A percentile compares a stretch with the other conserved stretches of the same genome.
phyloP scores from a whole-genome alignment of 2,888 invertebrate species.

The Poecilobothrus nobilitatus region DNA sequence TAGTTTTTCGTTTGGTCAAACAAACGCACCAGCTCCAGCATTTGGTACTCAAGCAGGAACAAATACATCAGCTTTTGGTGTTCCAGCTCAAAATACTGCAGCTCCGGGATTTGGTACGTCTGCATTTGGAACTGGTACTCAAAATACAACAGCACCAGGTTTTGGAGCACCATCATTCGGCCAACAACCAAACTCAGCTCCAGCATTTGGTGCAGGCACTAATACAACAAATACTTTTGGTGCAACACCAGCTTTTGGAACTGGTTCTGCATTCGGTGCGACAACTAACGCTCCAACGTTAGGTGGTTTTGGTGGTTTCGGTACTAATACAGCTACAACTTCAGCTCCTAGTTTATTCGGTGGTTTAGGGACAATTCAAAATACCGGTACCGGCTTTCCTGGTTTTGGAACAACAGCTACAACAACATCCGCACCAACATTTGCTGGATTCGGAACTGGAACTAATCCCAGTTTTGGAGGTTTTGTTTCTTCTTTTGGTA shows the following conservation, averaged over 20 bases:
- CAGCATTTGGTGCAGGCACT: conserved; percentile 30
- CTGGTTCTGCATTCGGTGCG: conserved; percentile 28
- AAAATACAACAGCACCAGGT: conserved; percentile 27
- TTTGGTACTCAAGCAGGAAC: conserved; percentile 33
- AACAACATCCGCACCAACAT: conserved; percentile 41
- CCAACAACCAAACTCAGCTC: conserved; percentile 26
- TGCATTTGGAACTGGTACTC: conserved; percentile 28
- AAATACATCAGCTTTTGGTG: conserved; percentile 27
- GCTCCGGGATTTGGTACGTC: conserved; percentile 28
- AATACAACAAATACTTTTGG: conserved; percentile 31
- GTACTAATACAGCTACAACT: conserved; percentile 27
- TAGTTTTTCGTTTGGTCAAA: conserved; percentile 29
- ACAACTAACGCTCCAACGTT: conserved; percentile 29
- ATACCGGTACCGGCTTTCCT: conserved; percentile 27
- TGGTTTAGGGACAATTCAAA: conserved; percentile 20
- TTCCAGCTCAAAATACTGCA: conserved; percentile 18
- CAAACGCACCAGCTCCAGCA: conserved; percentile 25
- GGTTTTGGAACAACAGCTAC: conserved; percentile 36
- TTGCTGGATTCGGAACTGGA: conserved; percentile 41
- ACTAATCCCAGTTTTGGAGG: conserved; percentile 36
- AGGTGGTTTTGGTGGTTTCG: conserved; percentile 34
- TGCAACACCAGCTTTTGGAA: conserved; percentile 24
- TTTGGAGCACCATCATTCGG: conserved; percentile 33
- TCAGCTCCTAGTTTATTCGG: conserved; percentile 30
- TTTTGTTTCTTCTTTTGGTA: conserved; percentile 40